Evolutionary conservation across 2,113 vertebrate genomes (phyloP).

Genomic region (Andinoacara biseriatus): DNA sequence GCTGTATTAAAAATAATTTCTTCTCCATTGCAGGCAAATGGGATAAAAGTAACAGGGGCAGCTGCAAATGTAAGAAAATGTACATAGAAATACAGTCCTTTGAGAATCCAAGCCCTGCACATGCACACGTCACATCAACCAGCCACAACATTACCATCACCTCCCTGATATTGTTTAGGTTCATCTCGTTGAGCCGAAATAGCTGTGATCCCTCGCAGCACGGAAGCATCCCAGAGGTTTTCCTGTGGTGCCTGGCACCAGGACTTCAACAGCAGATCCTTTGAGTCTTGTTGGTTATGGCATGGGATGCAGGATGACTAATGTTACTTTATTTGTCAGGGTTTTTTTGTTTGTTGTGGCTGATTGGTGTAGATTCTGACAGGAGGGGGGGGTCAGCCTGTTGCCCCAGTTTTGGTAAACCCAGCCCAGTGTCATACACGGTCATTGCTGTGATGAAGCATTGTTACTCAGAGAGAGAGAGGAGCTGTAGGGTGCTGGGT

Average conservation of each 20-base stretch:
- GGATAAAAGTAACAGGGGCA: not conserved
- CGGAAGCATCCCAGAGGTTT: not conserved
- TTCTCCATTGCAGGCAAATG: not conserved
- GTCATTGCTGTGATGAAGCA: not conserved
- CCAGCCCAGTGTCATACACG: not conserved
- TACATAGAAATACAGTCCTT: not conserved
- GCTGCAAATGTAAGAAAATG: not conserved
- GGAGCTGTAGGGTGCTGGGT: constrained; percentile 35
- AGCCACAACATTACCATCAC: not conserved
- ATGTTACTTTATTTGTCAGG: not conserved
- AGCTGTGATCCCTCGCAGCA: not conserved
- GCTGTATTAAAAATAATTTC: not conserved
- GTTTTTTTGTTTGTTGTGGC: not conserved
- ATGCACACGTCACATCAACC: not conserved
- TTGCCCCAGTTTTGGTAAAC: not conserved
- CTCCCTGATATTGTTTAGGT: not conserved
- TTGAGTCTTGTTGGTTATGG: not conserved
- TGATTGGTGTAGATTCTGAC: not conserved
- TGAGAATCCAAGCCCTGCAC: not conserved
- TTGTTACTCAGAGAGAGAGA: constrained; percentile 20
- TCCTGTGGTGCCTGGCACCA: not conserved
- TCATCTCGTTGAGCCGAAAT: not conserved
- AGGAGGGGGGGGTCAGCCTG: not conserved
- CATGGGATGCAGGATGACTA: not conserved
- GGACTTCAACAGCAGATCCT: not conserved